Base-by-base conservation (phyloP, 2,888 invertebrate species). In the Teinopalpus imperialis region DNA sequence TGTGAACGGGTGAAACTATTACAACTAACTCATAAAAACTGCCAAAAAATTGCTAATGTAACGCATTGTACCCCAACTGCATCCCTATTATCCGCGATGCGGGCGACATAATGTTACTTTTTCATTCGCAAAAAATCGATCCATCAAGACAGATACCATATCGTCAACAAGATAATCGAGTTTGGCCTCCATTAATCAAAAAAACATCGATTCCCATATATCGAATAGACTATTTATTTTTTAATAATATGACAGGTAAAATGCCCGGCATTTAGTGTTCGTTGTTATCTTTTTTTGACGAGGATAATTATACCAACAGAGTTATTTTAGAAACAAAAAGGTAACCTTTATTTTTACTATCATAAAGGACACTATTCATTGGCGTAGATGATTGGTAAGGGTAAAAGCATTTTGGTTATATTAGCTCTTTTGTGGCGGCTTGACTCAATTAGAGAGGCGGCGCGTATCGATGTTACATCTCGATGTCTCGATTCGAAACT, bases 381-480 rank as follows among this genome's bases (percentile, higher is more conserved):
- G 16, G 0, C 5, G 9, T 1, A 13, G 4, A 2, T 23, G 12
- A 35, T 1, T 18, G 29, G 36, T 3, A 32, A 21, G 10, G 7
- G 32, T 34, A 43, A 35, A 49, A 34, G 45, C 31, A 26, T 24
- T 43, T 32, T 55, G 61, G 63, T 52, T 61, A 66, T 63, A 69
- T 68, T 66, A 72, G 81, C 79, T 78, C 80, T 80, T 74, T 75
- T 76, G 73, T 78, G 76, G 74, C 81, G 81, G 81, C 80, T 73
- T 75, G 82, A 80, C 80, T 87, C 87, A 87, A 87, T 87, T 87
- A 87, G 83, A 81, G 80, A 82, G 82, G 72, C 79, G 79, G 80
- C 74, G 74, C 73, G 77, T 82, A 81, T 81, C 82, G 77, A 74
- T 74, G 70, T 63, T 69, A 69, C 64, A 75, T 78, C 74, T 78